A percentile compares a stretch with the other conserved stretches of the same genome.
These are phyloP conservation scores for Nephrotoma appendiculata DNA, from an alignment of 2,888 invertebrate genomes.

Conservation along the genomic window DNA sequence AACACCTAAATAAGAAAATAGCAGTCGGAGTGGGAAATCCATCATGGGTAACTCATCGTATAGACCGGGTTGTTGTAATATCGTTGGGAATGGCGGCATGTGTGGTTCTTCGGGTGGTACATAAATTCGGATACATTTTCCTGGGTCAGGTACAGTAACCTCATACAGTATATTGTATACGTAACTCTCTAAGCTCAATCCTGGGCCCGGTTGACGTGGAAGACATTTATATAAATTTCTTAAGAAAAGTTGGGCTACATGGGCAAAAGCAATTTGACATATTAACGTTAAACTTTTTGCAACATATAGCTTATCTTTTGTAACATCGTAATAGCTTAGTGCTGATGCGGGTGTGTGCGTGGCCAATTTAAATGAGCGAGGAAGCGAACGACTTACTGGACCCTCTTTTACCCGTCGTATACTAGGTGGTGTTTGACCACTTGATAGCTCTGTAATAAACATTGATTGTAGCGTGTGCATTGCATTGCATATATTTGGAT, in stretches of 20 bases:
- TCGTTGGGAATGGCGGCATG: constrained; percentile 46
- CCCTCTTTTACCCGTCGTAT: constrained; percentile 48
- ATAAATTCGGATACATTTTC: constrained; percentile 69
- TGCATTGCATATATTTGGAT: constrained; percentile 82
- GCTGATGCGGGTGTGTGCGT: constrained; percentile 62
- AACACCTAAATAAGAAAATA: constrained; percentile 80
- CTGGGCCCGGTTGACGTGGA: constrained; percentile 59
- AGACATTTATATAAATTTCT: constrained; percentile 77
- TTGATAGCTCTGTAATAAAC: constrained; percentile 80
- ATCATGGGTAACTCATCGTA: constrained; percentile 82
- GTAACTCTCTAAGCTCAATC: constrained; percentile 79
- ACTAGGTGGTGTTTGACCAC: constrained; percentile 54
- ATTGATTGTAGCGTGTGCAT: constrained; percentile 93
- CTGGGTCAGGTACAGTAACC: constrained; percentile 78
- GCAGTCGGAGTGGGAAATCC: constrained; percentile 78
- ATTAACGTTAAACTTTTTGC: constrained; percentile 90
- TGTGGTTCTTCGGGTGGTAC: constrained; percentile 56
- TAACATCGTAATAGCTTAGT: constrained; percentile 78
- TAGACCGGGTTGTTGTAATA: constrained; percentile 60
- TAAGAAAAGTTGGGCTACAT: constrained; percentile 74
- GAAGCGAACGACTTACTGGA: constrained; percentile 69
- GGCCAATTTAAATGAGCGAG: constrained; percentile 76
- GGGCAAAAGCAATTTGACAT: constrained; percentile 80
- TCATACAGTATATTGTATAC: constrained; percentile 92
- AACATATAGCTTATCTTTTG: constrained; percentile 88